A percentile compares a stretch with the other conserved stretches of the same genome.
Conservation (phyloP, 2,113 vertebrate species). For the Neodon shergylaensis region DNA sequence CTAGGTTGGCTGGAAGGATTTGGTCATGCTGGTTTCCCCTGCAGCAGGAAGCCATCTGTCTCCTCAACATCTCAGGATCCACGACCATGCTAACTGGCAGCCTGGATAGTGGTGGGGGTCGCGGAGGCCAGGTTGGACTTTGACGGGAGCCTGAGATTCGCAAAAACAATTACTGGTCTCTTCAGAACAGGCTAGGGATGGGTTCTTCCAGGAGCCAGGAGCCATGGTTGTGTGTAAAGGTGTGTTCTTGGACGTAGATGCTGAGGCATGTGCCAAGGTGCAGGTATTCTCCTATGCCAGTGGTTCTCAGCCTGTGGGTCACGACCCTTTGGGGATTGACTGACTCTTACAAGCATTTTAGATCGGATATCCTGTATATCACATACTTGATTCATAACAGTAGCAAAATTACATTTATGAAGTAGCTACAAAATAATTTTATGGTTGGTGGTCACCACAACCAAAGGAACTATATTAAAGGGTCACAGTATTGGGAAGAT, state of each 20-base stretch:
- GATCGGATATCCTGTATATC: background rate
- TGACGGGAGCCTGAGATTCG: rapidly evolving
- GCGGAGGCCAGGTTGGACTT: rapidly evolving
- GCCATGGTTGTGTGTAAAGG: too few species aligned
- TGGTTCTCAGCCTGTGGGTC: background rate
- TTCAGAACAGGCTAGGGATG: background rate
- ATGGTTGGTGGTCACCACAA: background rate
- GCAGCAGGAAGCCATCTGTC: background rate
- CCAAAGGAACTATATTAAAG: background rate
- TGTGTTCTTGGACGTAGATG: background rate
- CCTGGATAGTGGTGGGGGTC: background rate
- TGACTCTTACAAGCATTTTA: background rate
- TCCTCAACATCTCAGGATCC: rapidly evolving
- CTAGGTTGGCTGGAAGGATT: rapidly evolving
- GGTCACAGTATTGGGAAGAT: background rate
- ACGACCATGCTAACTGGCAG: background rate
- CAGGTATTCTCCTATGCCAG: background rate
- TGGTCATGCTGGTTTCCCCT: rapidly evolving
- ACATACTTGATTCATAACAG: background rate
- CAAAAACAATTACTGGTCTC: rapidly evolving
- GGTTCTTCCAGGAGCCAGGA: background rate
- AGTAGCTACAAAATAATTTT: background rate
- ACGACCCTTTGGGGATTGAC: background rate
- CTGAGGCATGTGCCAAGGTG: background rate
- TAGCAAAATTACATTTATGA: background rate